Evolutionary conservation across 2,113 vertebrate genomes (phyloP).

Genomic region (Crotalus horridus): DNA sequence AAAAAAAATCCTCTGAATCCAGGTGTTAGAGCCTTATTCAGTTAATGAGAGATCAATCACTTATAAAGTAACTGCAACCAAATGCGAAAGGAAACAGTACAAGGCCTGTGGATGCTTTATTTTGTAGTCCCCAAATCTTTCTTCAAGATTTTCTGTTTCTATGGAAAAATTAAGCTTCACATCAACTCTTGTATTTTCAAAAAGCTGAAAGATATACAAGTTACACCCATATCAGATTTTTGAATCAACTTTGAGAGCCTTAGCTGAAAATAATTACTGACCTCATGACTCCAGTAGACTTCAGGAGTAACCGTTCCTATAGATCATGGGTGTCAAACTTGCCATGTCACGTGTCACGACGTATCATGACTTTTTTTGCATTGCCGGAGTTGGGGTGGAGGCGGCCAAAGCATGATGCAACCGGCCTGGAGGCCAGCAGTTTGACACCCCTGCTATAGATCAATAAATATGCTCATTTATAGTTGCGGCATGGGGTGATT

Average conservation of each 20-base stretch:
- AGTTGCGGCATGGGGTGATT: neutral
- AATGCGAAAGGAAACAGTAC: neutral
- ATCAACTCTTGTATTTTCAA: constrained; percentile 28
- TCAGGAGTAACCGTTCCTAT: neutral
- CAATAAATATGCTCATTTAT: neutral
- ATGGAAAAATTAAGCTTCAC: neutral
- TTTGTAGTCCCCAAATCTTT: neutral
- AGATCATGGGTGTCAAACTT: neutral
- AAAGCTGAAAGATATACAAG: constrained; percentile 24
- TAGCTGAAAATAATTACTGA: constrained; percentile 51
- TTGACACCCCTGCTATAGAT: neutral
- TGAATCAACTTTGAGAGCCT: constrained; percentile 51
- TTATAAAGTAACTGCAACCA: neutral
- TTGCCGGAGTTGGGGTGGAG: too few relatives aligned
- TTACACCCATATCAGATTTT: constrained; percentile 43
- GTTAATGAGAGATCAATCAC: neutral
- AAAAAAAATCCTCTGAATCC: neutral
- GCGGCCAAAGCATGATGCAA: too few relatives aligned
- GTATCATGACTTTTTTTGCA: too few relatives aligned
- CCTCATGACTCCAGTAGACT: constrained; percentile 28
- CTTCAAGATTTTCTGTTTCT: constrained; percentile 7
- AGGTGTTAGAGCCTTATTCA: neutral
- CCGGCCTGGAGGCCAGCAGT: too few relatives aligned
- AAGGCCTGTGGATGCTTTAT: neutral
- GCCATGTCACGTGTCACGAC: too few relatives aligned